Base-by-base conservation (phyloP, 2,797 vertebrate genomes). In the Ispidina lecontei region DNA sequence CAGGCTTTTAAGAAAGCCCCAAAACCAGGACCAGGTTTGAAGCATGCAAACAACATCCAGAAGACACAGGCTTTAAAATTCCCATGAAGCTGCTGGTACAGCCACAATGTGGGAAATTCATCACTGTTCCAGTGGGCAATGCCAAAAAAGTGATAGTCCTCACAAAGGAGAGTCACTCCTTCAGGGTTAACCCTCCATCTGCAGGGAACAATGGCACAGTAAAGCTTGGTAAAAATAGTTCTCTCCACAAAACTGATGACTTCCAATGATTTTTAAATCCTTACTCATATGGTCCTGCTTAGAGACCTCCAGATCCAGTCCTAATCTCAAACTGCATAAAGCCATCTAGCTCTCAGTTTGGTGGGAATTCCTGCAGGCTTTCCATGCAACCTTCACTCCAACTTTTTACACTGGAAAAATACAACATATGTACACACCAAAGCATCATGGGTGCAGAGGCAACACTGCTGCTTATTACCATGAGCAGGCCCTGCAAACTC, bases 1-100 rank as follows among this genome's bases (percentile, higher is more conserved):
- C 39, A 79, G 51, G 56, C 68, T 90, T 87, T 79, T 44, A 73
- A 67, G 20, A 91, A 86, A 70, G 3, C 8, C 54, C 35, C 39
- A 71, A 92, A 81, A 35, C 17, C 64, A 84, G 39, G 37, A 67
- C 29, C 7, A 71, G 25, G 28, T 1, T 86, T 16, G 68, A 71
- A 86, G 74, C 23, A 67, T 4, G 47, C 62, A 76, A 75, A 71
- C 31, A 68, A 43, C 41, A 59, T 44, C 37, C n/a, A 58, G 41
- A 70, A 25, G 23, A 62, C 3, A 2, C 4, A 70, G 6, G 4
- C 19, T 16, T 51, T 92, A 41, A 70, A 88, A 86, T 63, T 65
- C 76, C 72, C 31, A 35, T 0, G 1, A 55, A 88, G 44, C 7
- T 71, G 67, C 21, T 43, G 77, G 76, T 12, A 10, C 12, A 81